These are phyloP conservation scores for Papilio demoleus DNA, from an alignment of 2,888 invertebrate species.

Conservation along the genomic window DNA sequence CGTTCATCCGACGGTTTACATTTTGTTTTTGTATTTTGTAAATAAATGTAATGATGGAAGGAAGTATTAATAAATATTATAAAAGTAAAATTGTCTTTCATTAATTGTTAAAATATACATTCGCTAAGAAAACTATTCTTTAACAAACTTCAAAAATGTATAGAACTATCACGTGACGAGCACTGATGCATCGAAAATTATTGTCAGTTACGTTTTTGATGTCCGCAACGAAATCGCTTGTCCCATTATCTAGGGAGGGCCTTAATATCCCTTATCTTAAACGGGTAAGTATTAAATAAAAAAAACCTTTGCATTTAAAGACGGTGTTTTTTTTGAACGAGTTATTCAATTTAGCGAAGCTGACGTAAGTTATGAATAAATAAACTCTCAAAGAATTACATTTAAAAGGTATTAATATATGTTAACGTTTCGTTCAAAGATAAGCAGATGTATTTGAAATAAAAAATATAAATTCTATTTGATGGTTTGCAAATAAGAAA, in stretches of 20 bases:
- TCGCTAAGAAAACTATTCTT: no score
- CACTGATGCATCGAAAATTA: no score
- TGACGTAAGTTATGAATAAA: neutral
- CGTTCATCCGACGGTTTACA: neutral
- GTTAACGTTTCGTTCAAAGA: neutral
- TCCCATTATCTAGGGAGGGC: no score
- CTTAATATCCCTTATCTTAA: no score
- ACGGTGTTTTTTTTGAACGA: neutral
- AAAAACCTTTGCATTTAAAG: neutral
- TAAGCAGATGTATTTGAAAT: slow-evolving; percentile 28
- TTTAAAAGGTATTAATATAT: slow-evolving; percentile 1
- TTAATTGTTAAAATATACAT: no score
- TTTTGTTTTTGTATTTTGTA: slow-evolving; percentile 40
- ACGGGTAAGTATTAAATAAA: no score
- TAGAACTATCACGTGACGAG: no score
- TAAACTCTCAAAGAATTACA: neutral
- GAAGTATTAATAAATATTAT: slow-evolving; percentile 37
- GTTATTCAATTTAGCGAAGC: neutral
- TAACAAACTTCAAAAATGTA: no score
- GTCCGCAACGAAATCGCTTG: no score
- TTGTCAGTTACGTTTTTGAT: no score
- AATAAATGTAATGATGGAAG: slow-evolving; percentile 38
- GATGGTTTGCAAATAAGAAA: slow-evolving; percentile 20
- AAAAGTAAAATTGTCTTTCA: slow-evolving; percentile 35
- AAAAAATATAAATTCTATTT: slow-evolving; percentile 29